A percentile compares a stretch with the other conserved stretches of the same genome.
Conservation (phyloP, 2,113 vertebrate genomes). For the Climacteris rufus region DNA sequence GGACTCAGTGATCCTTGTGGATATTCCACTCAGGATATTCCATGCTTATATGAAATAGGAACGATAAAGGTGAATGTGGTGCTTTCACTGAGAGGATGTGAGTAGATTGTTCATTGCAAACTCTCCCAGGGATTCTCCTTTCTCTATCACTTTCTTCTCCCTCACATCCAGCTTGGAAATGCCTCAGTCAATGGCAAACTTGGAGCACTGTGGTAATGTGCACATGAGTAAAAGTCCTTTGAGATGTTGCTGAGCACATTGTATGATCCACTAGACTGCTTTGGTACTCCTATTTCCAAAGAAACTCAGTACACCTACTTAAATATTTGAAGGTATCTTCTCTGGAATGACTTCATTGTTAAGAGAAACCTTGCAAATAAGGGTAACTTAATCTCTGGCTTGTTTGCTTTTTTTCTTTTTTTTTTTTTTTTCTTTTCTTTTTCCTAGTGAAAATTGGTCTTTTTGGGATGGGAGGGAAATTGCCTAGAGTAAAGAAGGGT, state of each 20-base stretch:
- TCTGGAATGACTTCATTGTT: neutral
- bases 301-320: neutral
- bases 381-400: neutral
- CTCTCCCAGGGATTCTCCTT: neutral
- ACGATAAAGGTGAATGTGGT: neutral
- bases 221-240: neutral
- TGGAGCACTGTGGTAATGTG: neutral
- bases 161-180: neutral
- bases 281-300: neutral
- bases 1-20: neutral
- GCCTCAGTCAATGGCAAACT: neutral
- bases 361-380: neutral
- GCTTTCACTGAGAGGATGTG: neutral
- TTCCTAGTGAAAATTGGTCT: accelerated
- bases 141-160: neutral
- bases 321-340: neutral
- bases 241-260: neutral
- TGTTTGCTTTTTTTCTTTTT: neutral
- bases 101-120: neutral
- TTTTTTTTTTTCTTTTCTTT: neutral
- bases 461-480: neutral
- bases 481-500: neutral
- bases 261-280: neutral
- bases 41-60: neutral
- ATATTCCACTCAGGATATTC: neutral